A percentile compares a stretch with the other conserved stretches of the same genome.
These are phyloP conservation scores for Coremacera marginata DNA, from an alignment of 2,888 invertebrate species.

Conservation along the genomic window DNA sequence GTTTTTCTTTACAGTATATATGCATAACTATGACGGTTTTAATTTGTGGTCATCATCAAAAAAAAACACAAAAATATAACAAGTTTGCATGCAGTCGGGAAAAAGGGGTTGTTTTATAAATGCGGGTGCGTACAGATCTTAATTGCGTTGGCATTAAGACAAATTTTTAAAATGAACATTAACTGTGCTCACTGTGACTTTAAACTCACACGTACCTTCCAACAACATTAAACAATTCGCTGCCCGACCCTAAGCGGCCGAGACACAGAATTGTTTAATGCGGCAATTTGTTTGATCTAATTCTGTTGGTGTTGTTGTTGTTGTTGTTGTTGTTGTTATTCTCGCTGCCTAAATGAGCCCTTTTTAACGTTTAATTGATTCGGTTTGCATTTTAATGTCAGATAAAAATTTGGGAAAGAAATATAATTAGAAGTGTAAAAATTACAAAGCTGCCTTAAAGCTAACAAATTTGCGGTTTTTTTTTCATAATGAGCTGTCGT, in stretches of 20 bases:
- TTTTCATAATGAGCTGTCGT: not conserved
- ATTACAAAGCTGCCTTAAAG: not conserved
- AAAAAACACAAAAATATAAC: not conserved
- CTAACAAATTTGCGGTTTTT: slow-evolving; percentile 15
- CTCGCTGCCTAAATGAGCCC: not conserved
- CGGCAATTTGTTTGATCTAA: too few relatives aligned
- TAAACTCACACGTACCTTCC: too few relatives aligned
- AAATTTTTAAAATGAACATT: slow-evolving; percentile 43
- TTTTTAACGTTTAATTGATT: slow-evolving; percentile 7
- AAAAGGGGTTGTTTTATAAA: too few relatives aligned
- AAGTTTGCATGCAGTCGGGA: not conserved
- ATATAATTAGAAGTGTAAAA: not conserved
- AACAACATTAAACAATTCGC: not conserved
- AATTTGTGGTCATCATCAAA: not conserved
- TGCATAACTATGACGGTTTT: not conserved
- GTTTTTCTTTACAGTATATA: too few relatives aligned
- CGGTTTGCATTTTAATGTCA: not conserved
- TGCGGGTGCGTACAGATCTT: slow-evolving; percentile 32
- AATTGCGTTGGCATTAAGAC: slow-evolving; percentile 44
- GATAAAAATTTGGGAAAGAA: not conserved
- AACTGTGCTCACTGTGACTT: slow-evolving; percentile 6
- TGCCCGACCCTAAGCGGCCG: not conserved
- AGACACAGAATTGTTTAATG: not conserved
- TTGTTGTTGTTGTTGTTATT: not conserved
- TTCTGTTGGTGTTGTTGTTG: not conserved